Percentiles rank a stretch among this genome's conserved stretches.
phyloP scores from a whole-genome alignment of 1,140 invertebrate genomes.

The Archivesica marissinica region DNA sequence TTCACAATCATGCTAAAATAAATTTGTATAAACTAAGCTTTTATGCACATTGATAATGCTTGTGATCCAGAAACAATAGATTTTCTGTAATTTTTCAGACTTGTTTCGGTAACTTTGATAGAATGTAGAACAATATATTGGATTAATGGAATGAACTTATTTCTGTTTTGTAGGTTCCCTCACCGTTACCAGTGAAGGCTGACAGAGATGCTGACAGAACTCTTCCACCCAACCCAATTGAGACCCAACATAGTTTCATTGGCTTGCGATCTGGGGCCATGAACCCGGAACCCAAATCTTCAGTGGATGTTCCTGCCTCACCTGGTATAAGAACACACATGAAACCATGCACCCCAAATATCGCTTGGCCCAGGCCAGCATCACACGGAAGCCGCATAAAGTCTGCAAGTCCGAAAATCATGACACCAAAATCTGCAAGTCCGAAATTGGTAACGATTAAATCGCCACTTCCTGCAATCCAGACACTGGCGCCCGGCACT shows the following conservation, averaged over 20 bases:
- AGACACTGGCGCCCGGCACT: not conserved
- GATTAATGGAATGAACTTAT: too few relatives aligned
- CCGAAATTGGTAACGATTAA: not conserved
- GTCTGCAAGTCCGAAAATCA: slow-evolving; percentile 50
- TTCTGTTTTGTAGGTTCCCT: slow-evolving; percentile 45
- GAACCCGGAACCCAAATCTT: slow-evolving; percentile 41
- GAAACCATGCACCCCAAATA: slow-evolving; percentile 54
- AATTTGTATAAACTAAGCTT: too few relatives aligned
- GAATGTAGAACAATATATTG: too few relatives aligned
- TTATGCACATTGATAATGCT: too few relatives aligned
- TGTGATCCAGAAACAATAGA: too few relatives aligned
- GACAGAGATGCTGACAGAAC: slow-evolving; percentile 54
- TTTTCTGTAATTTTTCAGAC: too few relatives aligned
- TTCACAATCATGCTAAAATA: too few relatives aligned
- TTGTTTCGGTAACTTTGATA: too few relatives aligned
- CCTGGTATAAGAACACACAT: slow-evolving; percentile 43
- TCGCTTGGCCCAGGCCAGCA: slow-evolving; percentile 54
- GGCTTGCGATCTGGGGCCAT: slow-evolving; percentile 43
- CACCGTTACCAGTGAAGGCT: slow-evolving; percentile 54
- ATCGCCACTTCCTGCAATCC: slow-evolving; percentile 55
- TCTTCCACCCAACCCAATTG: slow-evolving; percentile 20
- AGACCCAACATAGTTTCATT: not conserved
- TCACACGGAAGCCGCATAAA: slow-evolving; percentile 47
- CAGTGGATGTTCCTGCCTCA: slow-evolving; percentile 33
- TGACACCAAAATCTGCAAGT: not conserved